phyloP scores from a whole-genome alignment of 2,113 vertebrate species.

The Actinemys pallida region DNA sequence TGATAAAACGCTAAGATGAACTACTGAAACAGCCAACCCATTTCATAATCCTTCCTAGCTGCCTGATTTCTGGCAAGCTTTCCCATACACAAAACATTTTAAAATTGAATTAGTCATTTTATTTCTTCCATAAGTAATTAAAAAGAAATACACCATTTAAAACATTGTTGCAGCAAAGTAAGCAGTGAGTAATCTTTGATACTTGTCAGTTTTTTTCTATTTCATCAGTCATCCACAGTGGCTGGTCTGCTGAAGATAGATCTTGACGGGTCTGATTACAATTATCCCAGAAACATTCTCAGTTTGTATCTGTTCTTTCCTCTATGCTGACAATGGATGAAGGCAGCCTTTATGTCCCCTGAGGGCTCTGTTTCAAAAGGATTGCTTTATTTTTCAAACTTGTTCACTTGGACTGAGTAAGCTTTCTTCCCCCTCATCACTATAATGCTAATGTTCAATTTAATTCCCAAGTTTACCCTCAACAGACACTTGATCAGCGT shows the following conservation, averaged over 20 bases:
- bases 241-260: slow-evolving; percentile 58
- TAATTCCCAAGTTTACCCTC: not conserved
- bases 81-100: slow-evolving; percentile 57
- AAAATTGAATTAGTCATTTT: slow-evolving; percentile 71
- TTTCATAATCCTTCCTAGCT: slow-evolving; percentile 54
- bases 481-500: not conserved
- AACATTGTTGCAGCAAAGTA: slow-evolving; percentile 57
- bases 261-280: slow-evolving; percentile 16
- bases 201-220: slow-evolving; percentile 58
- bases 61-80: slow-evolving; percentile 38
- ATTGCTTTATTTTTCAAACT: not conserved
- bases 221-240: slow-evolving; percentile 60
- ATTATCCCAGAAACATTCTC: not conserved
- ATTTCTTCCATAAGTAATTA: slow-evolving; percentile 53
- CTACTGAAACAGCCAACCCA: slow-evolving; percentile 30
- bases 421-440: slow-evolving; percentile 5
- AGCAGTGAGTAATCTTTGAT: slow-evolving; percentile 64
- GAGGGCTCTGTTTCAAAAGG: fast-evolving
- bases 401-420: not conserved
- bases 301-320: slow-evolving; percentile 38
- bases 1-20: not conserved
- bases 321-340: not conserved
- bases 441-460: not conserved
- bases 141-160: slow-evolving; percentile 59
- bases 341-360: not conserved